Base-by-base conservation (phyloP, 2,888 invertebrate genomes). In the Latheticus oryzae region DNA sequence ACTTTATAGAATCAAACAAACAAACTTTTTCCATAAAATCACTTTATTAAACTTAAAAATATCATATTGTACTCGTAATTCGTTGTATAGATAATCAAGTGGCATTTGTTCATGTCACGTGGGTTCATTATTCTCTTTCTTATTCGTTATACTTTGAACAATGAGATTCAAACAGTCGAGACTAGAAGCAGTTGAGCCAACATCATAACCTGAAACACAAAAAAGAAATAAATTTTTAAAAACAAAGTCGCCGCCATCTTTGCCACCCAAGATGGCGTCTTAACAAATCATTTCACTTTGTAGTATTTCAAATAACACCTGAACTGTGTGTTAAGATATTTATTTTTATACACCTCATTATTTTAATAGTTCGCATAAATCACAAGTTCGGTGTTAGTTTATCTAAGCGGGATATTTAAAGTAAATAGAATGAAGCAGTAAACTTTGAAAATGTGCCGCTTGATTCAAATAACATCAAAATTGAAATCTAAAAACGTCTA, bases 141-240 rank as follows among this genome's bases (percentile, higher is more conserved):
- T 75, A 54, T 72, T 75, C 23, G 81, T 83, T 61, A 88, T 87
- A 75, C 86, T 87, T 76, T 88, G 87, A 15, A 89, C 89, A 64
- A 89, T 89, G 51, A 88, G 79, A 67, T 86, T 88, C 13, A 89
- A 80, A 65, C 88, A 87, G 75, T 88, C 88, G 61, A 89, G 76
- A 68, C 88, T 88, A 11, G 84, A 83, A 53, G 80, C 81, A 57
- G 79, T 78, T n/a, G 75, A 70, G 26, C 78, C 73, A 8, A 76
- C 50, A 54, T 77, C 78, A 58, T 77, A 81, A 70, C 80, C 84
- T 83, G 74, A 8, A 28, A 28, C 3, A 76, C 64, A 64, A 65
- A 66, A 64, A 58, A 55, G 21, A 51, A 58, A 48, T 4, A 28
- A 16, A 32, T 17, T 12, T 38, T 8, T 4, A 8, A 38, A n/a